phyloP scores from a whole-genome alignment of 1,140 invertebrate species.

The Protaetia brevitarsis region DNA sequence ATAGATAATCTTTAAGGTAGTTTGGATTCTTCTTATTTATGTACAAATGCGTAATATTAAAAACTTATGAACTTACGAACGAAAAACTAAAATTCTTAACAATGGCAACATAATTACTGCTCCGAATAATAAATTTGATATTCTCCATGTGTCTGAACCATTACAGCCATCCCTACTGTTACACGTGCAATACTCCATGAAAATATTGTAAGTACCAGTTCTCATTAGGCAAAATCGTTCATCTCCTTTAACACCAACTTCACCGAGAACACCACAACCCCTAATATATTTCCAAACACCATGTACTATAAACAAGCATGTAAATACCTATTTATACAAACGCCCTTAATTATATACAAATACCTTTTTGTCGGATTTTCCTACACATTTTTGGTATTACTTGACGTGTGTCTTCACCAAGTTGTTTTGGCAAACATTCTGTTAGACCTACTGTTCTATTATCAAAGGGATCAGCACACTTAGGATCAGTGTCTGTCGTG shows the following conservation, averaged over 20 bases:
- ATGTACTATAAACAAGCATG: slow-evolving; percentile 62
- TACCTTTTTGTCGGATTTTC: slow-evolving; percentile 91
- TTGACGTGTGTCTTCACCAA: slow-evolving; percentile 65
- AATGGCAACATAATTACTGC: not conserved
- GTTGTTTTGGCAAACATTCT: slow-evolving; percentile 70
- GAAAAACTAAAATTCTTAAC: not conserved
- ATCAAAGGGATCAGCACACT: slow-evolving; percentile 91
- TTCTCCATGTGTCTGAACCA: slow-evolving; percentile 46
- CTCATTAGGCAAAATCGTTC: slow-evolving; percentile 88
- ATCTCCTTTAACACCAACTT: slow-evolving; percentile 84
- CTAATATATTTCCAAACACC: slow-evolving; percentile 88
- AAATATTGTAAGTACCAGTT: slow-evolving; percentile 89
- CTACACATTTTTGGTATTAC: slow-evolving; percentile 82
- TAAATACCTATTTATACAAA: slow-evolving; percentile 1
- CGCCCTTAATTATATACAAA: too few relatives aligned
- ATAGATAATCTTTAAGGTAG: too few relatives aligned
- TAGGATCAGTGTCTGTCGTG: slow-evolving; percentile 82
- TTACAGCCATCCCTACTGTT: slow-evolving; percentile 92
- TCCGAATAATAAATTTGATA: slow-evolving; percentile 24
- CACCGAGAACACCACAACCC: slow-evolving; percentile 85
- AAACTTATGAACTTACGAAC: too few relatives aligned
- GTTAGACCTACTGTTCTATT: slow-evolving; percentile 83
- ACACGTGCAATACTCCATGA: slow-evolving; percentile 91
- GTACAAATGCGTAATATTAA: too few relatives aligned
- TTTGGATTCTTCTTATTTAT: too few relatives aligned